Percentiles rank a stretch among this genome's conserved stretches.
These are phyloP conservation scores for Mus pahari DNA, from an alignment of 2,113 vertebrate genomes.

Conservation along the genomic window DNA sequence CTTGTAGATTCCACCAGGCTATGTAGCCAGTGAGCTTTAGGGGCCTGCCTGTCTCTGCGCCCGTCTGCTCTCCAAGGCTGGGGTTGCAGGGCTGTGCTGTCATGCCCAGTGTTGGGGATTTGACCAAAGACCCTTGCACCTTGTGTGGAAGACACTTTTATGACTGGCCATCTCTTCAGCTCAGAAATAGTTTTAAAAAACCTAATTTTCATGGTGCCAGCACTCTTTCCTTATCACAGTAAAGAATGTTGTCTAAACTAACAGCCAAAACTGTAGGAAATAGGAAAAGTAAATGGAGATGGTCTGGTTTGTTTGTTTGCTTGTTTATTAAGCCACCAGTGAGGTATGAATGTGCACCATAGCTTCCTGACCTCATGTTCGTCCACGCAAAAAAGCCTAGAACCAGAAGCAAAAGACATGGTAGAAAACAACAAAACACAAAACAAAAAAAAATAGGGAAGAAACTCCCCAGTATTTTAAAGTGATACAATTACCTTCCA, in stretches of 20 bases:
- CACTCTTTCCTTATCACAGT: not conserved
- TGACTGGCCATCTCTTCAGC: not conserved
- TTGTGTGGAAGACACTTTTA: not conserved
- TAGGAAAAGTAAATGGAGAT: not conserved
- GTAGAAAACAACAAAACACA: not conserved
- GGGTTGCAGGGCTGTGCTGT: not conserved
- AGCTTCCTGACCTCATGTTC: not conserved
- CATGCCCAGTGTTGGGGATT: not conserved
- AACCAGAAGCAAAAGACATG: not conserved
- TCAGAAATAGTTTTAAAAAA: not conserved
- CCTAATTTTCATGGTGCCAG: not conserved
- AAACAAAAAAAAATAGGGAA: not conserved
- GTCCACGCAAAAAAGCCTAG: not conserved
- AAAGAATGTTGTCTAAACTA: constrained; percentile 18
- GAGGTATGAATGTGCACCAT: not conserved
- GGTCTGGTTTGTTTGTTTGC: not conserved
- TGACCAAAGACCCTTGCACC: too few relatives aligned
- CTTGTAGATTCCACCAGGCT: too few relatives aligned
- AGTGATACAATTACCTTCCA: not conserved
- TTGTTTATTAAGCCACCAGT: not conserved
- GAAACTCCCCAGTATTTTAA: not conserved
- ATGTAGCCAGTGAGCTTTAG: not conserved
- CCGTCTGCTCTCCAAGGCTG: not conserved
- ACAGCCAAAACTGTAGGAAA: constrained; percentile 18
- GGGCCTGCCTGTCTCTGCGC: not conserved